Evolutionary conservation across 2,797 vertebrate genomes (phyloP).

Genomic region (Malacoctenus gilli): DNA sequence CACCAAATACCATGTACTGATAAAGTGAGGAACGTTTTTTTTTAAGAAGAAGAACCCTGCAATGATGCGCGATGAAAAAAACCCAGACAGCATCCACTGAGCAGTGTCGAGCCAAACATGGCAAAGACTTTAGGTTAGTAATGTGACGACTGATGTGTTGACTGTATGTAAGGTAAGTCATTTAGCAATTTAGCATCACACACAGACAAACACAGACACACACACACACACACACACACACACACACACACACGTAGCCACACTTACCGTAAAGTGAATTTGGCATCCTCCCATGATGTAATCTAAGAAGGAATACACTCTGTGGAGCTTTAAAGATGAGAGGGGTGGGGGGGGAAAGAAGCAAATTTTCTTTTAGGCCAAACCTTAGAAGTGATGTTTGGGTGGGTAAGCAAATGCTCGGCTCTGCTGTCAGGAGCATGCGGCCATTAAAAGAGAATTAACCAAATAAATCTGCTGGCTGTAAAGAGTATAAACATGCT

Average conservation of each 20-base stretch:
- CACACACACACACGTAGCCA: constrained; percentile 45
- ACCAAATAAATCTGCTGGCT: constrained; percentile 42
- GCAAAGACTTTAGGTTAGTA: neutral
- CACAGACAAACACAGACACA: constrained; percentile 18
- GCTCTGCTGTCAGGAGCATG: constrained; percentile 21
- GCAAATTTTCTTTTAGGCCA: constrained; percentile 8
- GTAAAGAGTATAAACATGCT: constrained; percentile 1
- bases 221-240: constrained; percentile 17
- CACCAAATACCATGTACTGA: constrained; percentile 5
- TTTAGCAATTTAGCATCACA: constrained; percentile 13
- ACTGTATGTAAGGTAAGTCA: constrained; percentile 6
- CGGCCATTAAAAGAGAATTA: constrained; percentile 50
- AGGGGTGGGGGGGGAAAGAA: constrained; percentile 37
- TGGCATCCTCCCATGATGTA: constrained; percentile 98
- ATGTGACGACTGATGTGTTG: neutral
- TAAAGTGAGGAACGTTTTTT: neutral
- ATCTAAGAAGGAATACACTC: constrained; percentile 96
- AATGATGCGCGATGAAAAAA: constrained; percentile 9
- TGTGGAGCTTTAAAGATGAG: constrained; percentile 85
- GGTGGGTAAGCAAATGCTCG: constrained; percentile 11
- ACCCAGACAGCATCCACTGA: neutral
- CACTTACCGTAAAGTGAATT: constrained; percentile 95
- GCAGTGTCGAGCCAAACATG: neutral
- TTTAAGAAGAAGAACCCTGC: constrained; percentile 14
- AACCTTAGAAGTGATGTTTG: constrained; percentile 21